Conservation (phyloP, 2,888 invertebrate species). For the Apodemia zela region DNA sequence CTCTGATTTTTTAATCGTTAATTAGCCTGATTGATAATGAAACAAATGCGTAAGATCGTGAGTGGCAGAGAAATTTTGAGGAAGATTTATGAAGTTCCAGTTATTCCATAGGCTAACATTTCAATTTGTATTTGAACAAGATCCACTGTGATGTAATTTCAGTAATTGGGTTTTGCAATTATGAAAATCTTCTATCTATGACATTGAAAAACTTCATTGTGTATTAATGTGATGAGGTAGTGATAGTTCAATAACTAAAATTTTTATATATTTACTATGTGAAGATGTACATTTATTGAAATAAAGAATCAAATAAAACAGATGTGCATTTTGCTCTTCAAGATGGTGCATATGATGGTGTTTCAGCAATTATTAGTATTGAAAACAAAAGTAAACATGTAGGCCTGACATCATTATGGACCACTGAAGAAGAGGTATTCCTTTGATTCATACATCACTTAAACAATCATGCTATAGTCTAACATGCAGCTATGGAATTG, state of each 20-base stretch:
- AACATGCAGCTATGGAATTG: constrained; percentile 30
- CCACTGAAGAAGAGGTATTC: constrained; percentile 76
- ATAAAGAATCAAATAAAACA: background rate
- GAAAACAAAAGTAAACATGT: constrained; percentile 65
- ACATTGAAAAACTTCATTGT: too few relatives aligned
- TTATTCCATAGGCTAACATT: background rate
- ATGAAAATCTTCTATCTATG: too few relatives aligned
- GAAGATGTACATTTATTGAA: background rate
- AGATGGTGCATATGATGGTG: constrained; percentile 19
- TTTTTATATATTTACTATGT: background rate
- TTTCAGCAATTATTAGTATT: constrained; percentile 45
- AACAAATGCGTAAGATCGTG: too few relatives aligned
- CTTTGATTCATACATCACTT: constrained; percentile 56
- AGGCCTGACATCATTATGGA: constrained; percentile 71
- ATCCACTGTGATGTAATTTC: background rate
- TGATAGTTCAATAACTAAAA: background rate
- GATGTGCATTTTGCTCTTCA: background rate
- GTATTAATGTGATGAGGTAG: too few relatives aligned
- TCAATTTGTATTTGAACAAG: background rate
- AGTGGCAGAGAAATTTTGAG: too few relatives aligned
- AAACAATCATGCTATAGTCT: constrained; percentile 35
- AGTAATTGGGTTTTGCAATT: too few relatives aligned
- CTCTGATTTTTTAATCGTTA: too few relatives aligned
- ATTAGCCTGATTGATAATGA: too few relatives aligned
- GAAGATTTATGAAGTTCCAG: background rate